Percentiles rank a stretch among this genome's conserved stretches.
Evolutionary conservation across 2,113 vertebrate genomes (phyloP).

Genomic region (Hemichromis elongatus): DNA sequence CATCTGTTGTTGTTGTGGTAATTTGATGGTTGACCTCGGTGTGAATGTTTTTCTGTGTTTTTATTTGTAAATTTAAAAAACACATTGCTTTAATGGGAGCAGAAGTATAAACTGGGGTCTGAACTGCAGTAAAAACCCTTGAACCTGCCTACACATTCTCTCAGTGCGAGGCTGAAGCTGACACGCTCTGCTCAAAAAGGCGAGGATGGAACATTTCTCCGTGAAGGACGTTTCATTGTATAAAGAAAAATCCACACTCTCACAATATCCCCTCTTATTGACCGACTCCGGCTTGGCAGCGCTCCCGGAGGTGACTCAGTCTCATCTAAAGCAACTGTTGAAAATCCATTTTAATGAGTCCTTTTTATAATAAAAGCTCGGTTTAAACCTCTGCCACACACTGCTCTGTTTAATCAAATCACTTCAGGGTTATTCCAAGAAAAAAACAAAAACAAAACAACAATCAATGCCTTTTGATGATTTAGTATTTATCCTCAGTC

Average conservation of each 20-base stretch:
- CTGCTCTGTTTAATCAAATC: neutral
- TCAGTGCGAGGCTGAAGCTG: neutral
- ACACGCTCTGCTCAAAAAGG: neutral
- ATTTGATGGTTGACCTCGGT: neutral
- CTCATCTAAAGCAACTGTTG: neutral
- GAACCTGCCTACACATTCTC: accelerated
- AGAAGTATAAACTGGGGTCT: neutral
- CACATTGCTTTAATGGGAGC: neutral
- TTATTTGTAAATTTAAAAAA: neutral
- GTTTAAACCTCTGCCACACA: neutral
- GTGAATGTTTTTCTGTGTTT: neutral
- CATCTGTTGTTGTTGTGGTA: neutral
- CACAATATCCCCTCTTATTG: neutral
- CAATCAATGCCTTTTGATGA: accelerated
- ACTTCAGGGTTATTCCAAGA: neutral
- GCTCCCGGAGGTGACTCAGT: neutral
- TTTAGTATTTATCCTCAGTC: neutral
- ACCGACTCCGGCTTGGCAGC: neutral
- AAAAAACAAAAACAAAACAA: accelerated
- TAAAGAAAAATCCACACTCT: neutral
- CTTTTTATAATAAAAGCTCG: neutral
- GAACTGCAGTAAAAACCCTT: neutral
- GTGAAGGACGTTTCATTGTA: neutral
- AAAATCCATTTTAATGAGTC: neutral
- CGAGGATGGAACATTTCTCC: neutral